Evolutionary conservation across 2,888 invertebrate genomes (phyloP).

Genomic region (Epicampocera succincta): DNA sequence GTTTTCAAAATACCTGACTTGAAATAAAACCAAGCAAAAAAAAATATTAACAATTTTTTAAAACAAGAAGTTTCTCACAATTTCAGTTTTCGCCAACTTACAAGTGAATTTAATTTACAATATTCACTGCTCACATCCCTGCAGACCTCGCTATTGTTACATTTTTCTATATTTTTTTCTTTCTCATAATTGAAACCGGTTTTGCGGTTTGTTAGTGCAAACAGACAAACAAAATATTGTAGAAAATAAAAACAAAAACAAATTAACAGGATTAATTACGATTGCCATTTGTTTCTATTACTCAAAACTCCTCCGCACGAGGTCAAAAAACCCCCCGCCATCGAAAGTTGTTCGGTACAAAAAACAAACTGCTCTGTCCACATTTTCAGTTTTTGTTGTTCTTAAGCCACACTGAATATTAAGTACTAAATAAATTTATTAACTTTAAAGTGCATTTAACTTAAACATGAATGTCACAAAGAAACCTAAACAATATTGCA

Average conservation of each 20-base stretch:
- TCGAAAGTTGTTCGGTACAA: not conserved
- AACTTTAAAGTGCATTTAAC: constrained; percentile 31
- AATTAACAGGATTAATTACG: constrained; percentile 48
- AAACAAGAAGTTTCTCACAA: constrained; percentile 3
- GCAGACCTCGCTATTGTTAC: constrained; percentile 7
- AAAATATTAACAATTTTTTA: not conserved
- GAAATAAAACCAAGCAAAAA: no score
- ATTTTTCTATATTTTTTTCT: constrained; percentile 5
- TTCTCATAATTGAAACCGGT: constrained; percentile 34
- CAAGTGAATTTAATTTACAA: not conserved
- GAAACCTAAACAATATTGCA: constrained; percentile 26
- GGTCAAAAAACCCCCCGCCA: constrained; percentile 26
- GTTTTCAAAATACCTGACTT: no score
- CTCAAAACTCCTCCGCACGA: constrained; percentile 46
- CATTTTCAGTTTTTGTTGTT: not conserved
- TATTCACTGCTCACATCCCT: constrained; percentile 5
- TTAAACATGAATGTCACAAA: constrained; percentile 41
- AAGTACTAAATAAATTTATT: constrained; percentile 30
- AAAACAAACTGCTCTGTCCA: not conserved
- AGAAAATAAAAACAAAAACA: not conserved
- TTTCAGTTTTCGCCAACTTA: not conserved
- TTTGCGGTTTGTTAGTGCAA: constrained; percentile 47
- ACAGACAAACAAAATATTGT: not conserved
- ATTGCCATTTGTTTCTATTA: constrained; percentile 46
- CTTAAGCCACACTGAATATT: constrained; percentile 31